These are phyloP conservation scores for Platichthys flesus DNA, from an alignment of 2,113 vertebrate species.

Conservation along the genomic window DNA sequence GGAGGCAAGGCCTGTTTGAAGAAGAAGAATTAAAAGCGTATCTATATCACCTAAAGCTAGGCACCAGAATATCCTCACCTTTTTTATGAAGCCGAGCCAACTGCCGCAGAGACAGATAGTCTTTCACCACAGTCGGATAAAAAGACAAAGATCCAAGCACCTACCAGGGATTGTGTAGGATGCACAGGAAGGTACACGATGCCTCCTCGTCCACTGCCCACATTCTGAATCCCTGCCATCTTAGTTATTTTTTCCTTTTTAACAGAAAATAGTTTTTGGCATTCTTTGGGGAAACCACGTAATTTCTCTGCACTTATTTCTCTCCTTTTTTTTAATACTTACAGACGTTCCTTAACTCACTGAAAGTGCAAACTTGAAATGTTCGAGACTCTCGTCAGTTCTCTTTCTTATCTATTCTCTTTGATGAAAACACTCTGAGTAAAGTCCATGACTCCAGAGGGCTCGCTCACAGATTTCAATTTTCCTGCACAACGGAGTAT, in stretches of 20 bases:
- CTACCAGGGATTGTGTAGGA: slow-evolving; percentile 56
- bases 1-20: slow-evolving; percentile 19
- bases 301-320: slow-evolving; percentile 17
- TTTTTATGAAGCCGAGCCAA: slow-evolving; percentile 44
- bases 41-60: slow-evolving; percentile 52
- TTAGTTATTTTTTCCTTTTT: slow-evolving; percentile 3
- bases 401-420: slow-evolving; percentile 37
- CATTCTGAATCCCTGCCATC: slow-evolving; percentile 47
- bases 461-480: slow-evolving; percentile 33
- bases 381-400: slow-evolving; percentile 15
- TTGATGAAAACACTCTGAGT: slow-evolving; percentile 42
- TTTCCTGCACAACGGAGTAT: slow-evolving; percentile 23
- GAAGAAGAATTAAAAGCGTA: slow-evolving; percentile 50
- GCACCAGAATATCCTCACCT: slow-evolving; percentile 36
- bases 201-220: slow-evolving; percentile 40
- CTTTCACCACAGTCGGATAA: slow-evolving; percentile 41
- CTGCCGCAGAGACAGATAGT: slow-evolving; percentile 36
- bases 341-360: slow-evolving; percentile 42
- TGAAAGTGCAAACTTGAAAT: slow-evolving; percentile 42
- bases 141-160: slow-evolving; percentile 56
- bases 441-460: slow-evolving; percentile 37
- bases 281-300: slow-evolving; percentile 19
- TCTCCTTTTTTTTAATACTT: slow-evolving; percentile 39
- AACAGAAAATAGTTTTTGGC: slow-evolving; percentile 29
- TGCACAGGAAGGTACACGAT: slow-evolving; percentile 35